These are phyloP conservation scores for Netelia melanura DNA, from an alignment of 2,888 invertebrate species.

Conservation along the genomic window DNA sequence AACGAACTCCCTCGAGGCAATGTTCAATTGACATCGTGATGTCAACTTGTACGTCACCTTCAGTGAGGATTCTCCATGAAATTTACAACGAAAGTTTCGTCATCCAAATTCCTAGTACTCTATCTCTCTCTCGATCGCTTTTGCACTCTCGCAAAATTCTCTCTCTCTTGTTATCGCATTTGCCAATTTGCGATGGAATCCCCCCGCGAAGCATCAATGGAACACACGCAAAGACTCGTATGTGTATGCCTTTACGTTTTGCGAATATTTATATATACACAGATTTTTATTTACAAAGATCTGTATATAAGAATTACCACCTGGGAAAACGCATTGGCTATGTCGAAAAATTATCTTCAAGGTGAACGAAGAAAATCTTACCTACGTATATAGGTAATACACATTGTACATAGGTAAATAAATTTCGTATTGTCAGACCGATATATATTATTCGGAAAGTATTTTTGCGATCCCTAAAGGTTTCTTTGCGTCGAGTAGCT, in stretches of 20 bases:
- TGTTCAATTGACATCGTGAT: constrained; percentile 56
- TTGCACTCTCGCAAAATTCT: not conserved
- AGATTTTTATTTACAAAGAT: not conserved
- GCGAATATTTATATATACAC: not conserved
- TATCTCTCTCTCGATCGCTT: constrained; percentile 29
- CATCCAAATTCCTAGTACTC: constrained; percentile 51
- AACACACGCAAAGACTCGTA: constrained; percentile 18
- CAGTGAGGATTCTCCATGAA: constrained; percentile 64
- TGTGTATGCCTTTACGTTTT: not conserved
- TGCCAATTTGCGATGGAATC: constrained; percentile 37
- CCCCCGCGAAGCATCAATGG: constrained; percentile 56
- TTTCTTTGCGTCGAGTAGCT: not conserved
- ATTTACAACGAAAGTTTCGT: constrained; percentile 61
- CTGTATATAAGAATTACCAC: not conserved
- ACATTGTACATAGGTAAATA: not conserved
- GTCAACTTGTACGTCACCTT: constrained; percentile 22
- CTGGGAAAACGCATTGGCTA: not conserved
- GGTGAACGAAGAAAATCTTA: too few species aligned
- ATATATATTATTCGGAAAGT: not conserved
- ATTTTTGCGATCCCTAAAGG: not conserved
- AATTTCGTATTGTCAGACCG: not conserved
- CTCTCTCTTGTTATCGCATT: constrained; percentile 32
- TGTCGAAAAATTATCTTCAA: not conserved
- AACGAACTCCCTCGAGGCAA: constrained; percentile 40
- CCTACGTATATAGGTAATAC: too few species aligned